These are phyloP conservation scores for Callitettix versicolor DNA, from an alignment of 1,140 invertebrate genomes.

Conservation along the genomic window DNA sequence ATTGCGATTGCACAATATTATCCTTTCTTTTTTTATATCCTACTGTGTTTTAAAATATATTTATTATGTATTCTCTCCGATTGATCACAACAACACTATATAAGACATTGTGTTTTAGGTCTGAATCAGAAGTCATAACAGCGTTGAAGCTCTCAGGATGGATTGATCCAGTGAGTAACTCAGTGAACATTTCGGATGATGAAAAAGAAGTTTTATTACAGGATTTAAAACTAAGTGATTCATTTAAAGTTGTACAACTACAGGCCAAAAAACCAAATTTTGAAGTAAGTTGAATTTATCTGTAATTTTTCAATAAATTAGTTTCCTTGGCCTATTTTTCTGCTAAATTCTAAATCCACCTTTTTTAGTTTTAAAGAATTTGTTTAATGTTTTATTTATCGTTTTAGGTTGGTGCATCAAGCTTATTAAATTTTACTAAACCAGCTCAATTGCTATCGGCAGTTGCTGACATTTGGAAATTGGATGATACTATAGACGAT, in stretches of 20 bases:
- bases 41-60: too few species aligned
- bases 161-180: slow-evolving; percentile 35
- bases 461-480: slow-evolving; percentile 54
- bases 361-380: background rate
- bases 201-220: background rate
- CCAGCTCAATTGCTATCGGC: slow-evolving; percentile 37
- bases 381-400: background rate
- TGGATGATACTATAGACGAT: slow-evolving; percentile 56
- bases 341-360: background rate
- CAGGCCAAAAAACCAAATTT: slow-evolving; percentile 17
- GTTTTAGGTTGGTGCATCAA: slow-evolving; percentile 13
- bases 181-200: slow-evolving; percentile 15
- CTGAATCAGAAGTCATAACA: slow-evolving; percentile 32
- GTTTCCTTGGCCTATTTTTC: background rate
- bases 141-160: slow-evolving; percentile 53
- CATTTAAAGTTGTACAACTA: slow-evolving; percentile 12
- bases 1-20: too few species aligned
- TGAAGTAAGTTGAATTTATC: slow-evolving; percentile 13
- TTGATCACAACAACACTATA: too few species aligned
- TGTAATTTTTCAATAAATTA: background rate
- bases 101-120: too few species aligned
- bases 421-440: slow-evolving; percentile 32
- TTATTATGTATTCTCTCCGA: too few species aligned
- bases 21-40: too few species aligned
- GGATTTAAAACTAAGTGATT: background rate